A percentile compares a stretch with the other conserved stretches of the same genome.
Conservation (phyloP, 1,140 invertebrate genomes). For the Magallana ariakensis region DNA sequence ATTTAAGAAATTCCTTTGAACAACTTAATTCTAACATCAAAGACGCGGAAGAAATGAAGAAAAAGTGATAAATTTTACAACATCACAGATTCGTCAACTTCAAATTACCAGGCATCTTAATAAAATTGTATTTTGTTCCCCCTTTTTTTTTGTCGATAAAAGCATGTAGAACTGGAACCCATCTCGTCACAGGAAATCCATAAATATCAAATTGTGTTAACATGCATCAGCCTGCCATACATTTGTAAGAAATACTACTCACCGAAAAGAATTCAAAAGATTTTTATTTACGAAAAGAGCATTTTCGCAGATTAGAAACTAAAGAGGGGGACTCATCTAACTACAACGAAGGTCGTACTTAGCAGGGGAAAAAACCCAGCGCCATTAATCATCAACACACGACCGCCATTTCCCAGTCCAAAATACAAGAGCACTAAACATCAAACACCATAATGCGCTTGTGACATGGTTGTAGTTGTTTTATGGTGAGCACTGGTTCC, state of each 20-base stretch:
- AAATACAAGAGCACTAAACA: not conserved
- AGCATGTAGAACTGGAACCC: too few species aligned
- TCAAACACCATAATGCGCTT: conserved; percentile 6
- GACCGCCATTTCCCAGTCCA: not conserved
- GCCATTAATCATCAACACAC: not conserved
- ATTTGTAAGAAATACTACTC: not conserved
- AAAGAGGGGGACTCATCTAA: not conserved
- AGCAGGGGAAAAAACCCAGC: not conserved
- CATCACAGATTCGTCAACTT: too few species aligned
- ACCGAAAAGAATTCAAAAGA: not conserved
- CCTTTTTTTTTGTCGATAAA: not conserved
- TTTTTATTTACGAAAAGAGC: not conserved
- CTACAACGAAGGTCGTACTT: not conserved
- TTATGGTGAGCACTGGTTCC: not conserved
- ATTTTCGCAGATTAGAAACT: not conserved
- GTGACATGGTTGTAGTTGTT: not conserved
- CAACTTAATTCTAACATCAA: too few species aligned
- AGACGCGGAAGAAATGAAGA: too few species aligned
- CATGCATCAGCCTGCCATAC: not conserved
- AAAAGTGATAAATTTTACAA: too few species aligned
- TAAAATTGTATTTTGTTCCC: too few species aligned
- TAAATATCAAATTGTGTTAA: not conserved
- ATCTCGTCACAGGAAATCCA: too few species aligned
- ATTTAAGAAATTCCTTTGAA: too few species aligned
- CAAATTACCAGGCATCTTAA: too few species aligned